Base-by-base conservation (phyloP, 2,888 invertebrate genomes). In the Onchidella celtica region DNA sequence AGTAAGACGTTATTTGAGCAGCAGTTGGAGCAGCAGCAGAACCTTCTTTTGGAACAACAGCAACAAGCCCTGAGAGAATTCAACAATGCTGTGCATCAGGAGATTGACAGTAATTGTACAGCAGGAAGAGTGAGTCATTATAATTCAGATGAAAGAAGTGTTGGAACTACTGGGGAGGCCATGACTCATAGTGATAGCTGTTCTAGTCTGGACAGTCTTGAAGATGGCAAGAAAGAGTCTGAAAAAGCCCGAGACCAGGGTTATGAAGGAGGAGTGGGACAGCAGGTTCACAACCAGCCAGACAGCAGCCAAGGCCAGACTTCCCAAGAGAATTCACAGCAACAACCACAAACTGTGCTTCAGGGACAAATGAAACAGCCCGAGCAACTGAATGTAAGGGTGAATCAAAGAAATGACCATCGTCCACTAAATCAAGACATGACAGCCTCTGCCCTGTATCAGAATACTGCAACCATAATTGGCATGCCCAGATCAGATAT, bases 1-100 rank as follows among this genome's bases (percentile, higher is more conserved):
- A 91, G 91, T 79, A 86, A 89, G 27, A 90, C 85, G 75, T 84
- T 92, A 78, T 92, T 92, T 87, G 92, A 92, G 84, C 89, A 90
- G 63, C 90, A 90, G 78, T 84, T 92, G 32, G 89, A 91, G 77
- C 88, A 91, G 3, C 91, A 92, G 32, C 92, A 91, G 76, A 88
- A 88, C 29, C 83, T 87, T 69, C 81, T 92, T 17, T 72, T 87
- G 17, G 87, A 90, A 38, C 90, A 92, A 76, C 91, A 92, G 79
- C 86, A 90, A 84, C 85, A 88, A 74, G 86, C 89, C 6, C 85
- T 92, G 55, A 84, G 84, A 63, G 89, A 90, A 27, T 92, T 92
- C 76, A 90, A 90, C 73, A 84, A 87, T 36, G 91, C 90, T 61
- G 85, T 92, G 17, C 86, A 86, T 76, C 81, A 87, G 72, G 92